phyloP scores from a whole-genome alignment of 1,140 invertebrate species.

The Heterodera schachtii region DNA sequence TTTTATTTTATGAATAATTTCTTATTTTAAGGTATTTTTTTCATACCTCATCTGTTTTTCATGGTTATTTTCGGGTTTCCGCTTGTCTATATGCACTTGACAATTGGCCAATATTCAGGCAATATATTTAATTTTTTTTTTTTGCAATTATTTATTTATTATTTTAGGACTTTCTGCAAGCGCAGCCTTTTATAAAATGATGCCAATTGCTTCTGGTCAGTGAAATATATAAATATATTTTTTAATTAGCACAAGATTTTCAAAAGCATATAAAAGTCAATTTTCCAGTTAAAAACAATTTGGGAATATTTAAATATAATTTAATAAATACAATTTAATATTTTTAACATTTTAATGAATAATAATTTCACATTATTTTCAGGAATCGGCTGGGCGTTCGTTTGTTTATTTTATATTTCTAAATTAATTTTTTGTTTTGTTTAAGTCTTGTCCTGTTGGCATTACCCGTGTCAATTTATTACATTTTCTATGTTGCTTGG shows the following conservation, averaged over 20 bases:
- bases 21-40: constrained; percentile 52
- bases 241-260: background rate
- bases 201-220: constrained; percentile 57
- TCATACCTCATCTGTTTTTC: constrained; percentile 62
- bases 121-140: background rate
- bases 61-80: constrained; percentile 62
- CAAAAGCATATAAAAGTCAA: no score
- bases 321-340: no score
- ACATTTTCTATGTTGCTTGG: constrained; percentile 69
- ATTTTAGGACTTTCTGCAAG: constrained; percentile 55
- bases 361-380: constrained; percentile 17
- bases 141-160: background rate
- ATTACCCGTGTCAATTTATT: constrained; percentile 68
- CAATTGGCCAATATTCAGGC: constrained; percentile 63
- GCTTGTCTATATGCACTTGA: constrained; percentile 57
- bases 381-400: constrained; percentile 69
- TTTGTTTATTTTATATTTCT: background rate
- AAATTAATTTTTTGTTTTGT: background rate
- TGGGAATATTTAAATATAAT: no score
- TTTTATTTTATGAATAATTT: background rate
- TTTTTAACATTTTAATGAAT: no score
- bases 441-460: constrained; percentile 64
- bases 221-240: background rate
- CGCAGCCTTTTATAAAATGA: constrained; percentile 58
- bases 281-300: no score